phyloP scores from a whole-genome alignment of 2,113 vertebrate species.

The Pampusana beccarii region DNA sequence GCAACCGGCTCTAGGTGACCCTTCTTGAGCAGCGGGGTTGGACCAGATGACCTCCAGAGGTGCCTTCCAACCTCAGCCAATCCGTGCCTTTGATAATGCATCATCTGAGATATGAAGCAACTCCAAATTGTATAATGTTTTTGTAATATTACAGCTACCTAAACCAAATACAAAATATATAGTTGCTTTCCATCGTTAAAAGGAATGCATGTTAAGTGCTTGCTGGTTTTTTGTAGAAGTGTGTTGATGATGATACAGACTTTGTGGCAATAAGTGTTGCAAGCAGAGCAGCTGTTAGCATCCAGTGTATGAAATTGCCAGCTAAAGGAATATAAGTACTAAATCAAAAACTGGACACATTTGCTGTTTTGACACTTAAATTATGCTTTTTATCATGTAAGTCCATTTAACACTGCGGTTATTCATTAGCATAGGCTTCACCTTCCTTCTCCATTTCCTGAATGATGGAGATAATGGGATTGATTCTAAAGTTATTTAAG shows the following conservation, averaged over 20 bases:
- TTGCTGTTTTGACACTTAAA: not conserved
- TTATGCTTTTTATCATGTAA: not conserved
- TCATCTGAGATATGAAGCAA: not conserved
- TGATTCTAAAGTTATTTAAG: slow-evolving; percentile 2
- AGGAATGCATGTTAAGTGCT: rapidly evolving
- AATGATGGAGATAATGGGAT: not conserved
- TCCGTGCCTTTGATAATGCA: too few species aligned
- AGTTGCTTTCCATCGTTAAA: rapidly evolving
- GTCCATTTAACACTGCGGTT: not conserved
- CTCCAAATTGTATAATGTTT: not conserved
- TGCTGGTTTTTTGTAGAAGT: not conserved
- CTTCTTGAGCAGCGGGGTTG: not conserved
- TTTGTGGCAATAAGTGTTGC: not conserved
- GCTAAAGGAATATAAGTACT: not conserved
- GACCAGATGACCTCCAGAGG: not conserved
- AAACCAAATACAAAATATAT: not conserved
- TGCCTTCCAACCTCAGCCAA: not conserved
- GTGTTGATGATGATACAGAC: not conserved
- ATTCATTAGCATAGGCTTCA: not conserved
- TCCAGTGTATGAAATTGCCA: not conserved
- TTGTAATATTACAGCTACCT: not conserved
- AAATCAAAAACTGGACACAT: not conserved
- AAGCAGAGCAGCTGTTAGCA: not conserved
- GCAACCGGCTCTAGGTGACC: not conserved
- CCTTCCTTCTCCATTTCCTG: not conserved